Conservation (phyloP, 2,113 vertebrate genomes). For the Melanocharis versteri region DNA sequence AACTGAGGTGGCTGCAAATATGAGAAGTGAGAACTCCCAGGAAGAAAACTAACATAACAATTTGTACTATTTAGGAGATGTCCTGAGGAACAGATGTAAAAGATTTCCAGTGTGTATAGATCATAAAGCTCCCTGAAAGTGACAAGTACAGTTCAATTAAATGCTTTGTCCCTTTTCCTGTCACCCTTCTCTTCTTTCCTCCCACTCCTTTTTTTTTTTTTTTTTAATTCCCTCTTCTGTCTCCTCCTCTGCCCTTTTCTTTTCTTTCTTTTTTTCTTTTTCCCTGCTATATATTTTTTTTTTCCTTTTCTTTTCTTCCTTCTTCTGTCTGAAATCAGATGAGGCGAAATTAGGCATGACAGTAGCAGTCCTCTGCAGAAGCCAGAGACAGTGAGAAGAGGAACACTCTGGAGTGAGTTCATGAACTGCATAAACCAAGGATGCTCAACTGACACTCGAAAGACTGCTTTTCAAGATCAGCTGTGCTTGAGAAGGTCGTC, state of each 20-base stretch:
- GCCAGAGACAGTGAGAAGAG: not conserved
- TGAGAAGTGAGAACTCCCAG: not conserved
- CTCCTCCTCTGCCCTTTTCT: fast-evolving
- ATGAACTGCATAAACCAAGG: not conserved
- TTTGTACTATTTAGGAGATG: not conserved
- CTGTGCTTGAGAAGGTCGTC: not conserved
- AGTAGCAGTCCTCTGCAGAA: not conserved
- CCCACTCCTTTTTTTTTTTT: fast-evolving
- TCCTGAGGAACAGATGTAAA: not conserved
- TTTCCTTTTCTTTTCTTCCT: fast-evolving
- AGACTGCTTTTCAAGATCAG: not conserved
- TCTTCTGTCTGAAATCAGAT: not conserved
- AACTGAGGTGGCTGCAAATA: not conserved
- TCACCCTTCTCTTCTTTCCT: not conserved
- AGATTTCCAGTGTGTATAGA: not conserved
- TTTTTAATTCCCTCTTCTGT: fast-evolving
- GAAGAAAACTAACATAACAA: not conserved
- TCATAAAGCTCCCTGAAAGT: not conserved
- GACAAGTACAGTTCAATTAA: not conserved
- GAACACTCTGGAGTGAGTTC: not conserved
- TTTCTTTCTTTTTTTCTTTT: fast-evolving
- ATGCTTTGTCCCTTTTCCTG: not conserved
- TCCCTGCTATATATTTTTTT: fast-evolving
- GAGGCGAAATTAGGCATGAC: not conserved
- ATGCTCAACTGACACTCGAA: not conserved